These are phyloP conservation scores for Sphinx pinastri DNA, from an alignment of 2,888 invertebrate genomes.

Conservation along the genomic window DNA sequence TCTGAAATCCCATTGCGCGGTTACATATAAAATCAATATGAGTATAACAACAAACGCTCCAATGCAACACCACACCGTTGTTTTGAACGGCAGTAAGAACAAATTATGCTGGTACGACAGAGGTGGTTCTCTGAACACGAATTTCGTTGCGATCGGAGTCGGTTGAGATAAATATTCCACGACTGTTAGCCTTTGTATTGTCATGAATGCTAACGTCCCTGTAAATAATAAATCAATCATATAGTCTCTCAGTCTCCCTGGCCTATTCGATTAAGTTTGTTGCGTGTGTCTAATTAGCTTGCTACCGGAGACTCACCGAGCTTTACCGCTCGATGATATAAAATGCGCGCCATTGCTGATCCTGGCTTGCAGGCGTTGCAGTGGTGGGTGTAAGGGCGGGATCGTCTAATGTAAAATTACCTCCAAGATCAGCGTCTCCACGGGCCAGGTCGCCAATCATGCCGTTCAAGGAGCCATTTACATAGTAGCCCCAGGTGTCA, in stretches of 20 bases:
- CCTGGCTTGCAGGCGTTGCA: too few relatives aligned
- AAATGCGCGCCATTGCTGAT: too few relatives aligned
- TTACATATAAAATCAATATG: constrained; percentile 52
- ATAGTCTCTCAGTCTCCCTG: too few relatives aligned
- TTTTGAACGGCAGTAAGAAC: constrained; percentile 85
- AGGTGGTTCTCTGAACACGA: constrained; percentile 86
- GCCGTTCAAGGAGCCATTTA: constrained; percentile 64
- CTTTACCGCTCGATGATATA: too few relatives aligned
- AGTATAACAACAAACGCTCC: constrained; percentile 67
- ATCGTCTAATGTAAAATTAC: constrained; percentile 39
- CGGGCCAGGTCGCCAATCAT: constrained; percentile 58
- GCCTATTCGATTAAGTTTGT: too few relatives aligned
- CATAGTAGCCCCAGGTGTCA: constrained; percentile 62
- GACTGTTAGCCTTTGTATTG: constrained; percentile 47
- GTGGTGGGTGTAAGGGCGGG: too few relatives aligned
- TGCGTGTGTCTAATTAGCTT: too few relatives aligned
- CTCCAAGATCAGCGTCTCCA: constrained; percentile 63
- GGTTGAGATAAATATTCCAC: constrained; percentile 77
- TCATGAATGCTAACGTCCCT: constrained; percentile 61
- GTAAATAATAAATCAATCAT: constrained; percentile 28
- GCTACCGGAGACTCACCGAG: too few relatives aligned
- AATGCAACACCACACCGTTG: constrained; percentile 84
- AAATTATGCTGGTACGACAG: constrained; percentile 87
- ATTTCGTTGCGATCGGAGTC: constrained; percentile 64
- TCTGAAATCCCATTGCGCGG: constrained; percentile 61